Evolutionary conservation across 2,113 vertebrate genomes (phyloP).

Genomic region (Dromiciops gliroides): DNA sequence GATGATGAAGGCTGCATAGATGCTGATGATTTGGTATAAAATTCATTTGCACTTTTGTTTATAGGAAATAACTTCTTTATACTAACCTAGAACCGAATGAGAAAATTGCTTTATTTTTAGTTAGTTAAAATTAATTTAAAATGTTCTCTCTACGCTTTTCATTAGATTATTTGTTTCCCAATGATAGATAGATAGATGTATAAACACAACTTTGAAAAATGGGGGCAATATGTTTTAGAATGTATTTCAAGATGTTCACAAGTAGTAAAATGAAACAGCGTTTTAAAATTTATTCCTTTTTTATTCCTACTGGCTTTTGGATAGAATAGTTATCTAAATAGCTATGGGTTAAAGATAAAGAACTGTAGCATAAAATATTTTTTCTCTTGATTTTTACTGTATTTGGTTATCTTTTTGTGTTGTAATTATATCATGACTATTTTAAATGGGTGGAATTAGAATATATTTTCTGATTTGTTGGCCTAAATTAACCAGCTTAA

Average conservation of each 20-base stretch:
- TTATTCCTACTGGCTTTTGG: neutral
- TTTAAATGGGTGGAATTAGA: neutral
- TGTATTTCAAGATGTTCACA: neutral
- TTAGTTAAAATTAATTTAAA: neutral
- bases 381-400: neutral
- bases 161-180: neutral
- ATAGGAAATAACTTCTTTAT: neutral
- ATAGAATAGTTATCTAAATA: neutral
- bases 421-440: neutral
- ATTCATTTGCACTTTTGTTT: neutral
- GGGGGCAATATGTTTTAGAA: neutral
- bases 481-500: neutral
- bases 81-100: neutral
- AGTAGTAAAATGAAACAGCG: neutral
- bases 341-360: neutral
- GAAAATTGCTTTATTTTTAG: neutral
- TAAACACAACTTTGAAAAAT: neutral
- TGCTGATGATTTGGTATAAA: conserved; percentile 89
- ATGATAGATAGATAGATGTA: neutral
- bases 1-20: conserved; percentile 85
- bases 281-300: neutral
- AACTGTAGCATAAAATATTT: neutral
- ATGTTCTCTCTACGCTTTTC: neutral
- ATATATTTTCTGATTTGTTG: neutral
- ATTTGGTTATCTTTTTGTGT: neutral